Evolutionary conservation across 2,888 invertebrate species (phyloP), one percentile per base, ranked within the genome.

Genomic region (Operophtera brumata): DNA sequence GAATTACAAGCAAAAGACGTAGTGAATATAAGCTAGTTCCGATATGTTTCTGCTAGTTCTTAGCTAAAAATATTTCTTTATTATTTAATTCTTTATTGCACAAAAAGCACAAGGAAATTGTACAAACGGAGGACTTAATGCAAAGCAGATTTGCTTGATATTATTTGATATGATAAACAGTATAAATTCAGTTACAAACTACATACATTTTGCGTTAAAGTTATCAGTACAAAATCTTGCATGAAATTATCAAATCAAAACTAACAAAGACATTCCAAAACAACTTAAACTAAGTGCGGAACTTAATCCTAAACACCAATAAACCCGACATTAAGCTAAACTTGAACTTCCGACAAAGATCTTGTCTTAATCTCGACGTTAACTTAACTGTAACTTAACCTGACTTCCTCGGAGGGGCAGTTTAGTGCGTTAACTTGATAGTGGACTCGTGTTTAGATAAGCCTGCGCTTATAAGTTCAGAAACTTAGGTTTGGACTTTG

Each of bases 401-500:
- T 60, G 58, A 65, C 62, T 62, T 62, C 62, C 62, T 46, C 37
- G 50, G 50, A 12, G 39, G 52, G 55, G 40, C 60, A 58, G 59
- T 65, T 62, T 62, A 58, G 52, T 50, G 47, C 52, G 54, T 56
- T 62, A 65, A 62, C 61, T 65, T 61, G 53, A 57, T 64, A 58
- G 61, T 60, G 61, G 59, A 64, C 59, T 57, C 59, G 46, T 54
- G 61, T 62, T 58, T 46, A 65, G 65, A 65, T 65, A 65, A 65
- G 65, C 58, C 37, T 48, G 28, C 6, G 47, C 59, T 54, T 55
- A 57, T 62, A 13, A 28, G 36, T 51, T 48, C 8, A 32, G 13
- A 41, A 57, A 57, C 56, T 57, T 48, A 20, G 28, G 11, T 28
- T 13, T 34, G 10, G 20, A 4, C 20, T 20, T 20, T 20, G 20